Evolutionary conservation across 2,797 vertebrate species (phyloP), one percentile per base, ranked within the genome.

Genomic region (Tenualosa ilisha): DNA sequence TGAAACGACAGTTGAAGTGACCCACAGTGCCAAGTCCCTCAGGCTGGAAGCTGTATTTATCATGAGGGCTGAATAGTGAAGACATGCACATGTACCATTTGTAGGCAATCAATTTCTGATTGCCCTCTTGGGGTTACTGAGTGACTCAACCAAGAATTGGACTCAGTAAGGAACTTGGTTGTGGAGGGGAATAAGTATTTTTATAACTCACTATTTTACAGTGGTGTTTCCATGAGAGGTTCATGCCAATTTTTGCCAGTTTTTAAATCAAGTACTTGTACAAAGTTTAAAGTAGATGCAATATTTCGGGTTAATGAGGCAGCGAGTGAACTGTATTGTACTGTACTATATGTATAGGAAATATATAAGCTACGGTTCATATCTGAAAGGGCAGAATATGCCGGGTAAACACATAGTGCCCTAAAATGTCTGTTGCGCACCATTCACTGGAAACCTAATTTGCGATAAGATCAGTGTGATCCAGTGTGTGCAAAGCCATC

Each of bases 151-250:
- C 72, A 79, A 43, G 68, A 17, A 75, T 22, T 79, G 40, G 40
- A 79, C 72, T 22, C 43, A 40, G 46, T 20, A 43, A 79, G 17
- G 17, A 75, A 75, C 68, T 75, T 75, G 37, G 3, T 75, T 75
- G 65, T 68, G 68, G 40, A 43, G 15, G 15, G 68, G 40, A 20
- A 72, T 40, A 0, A 46, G 40, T 46, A 17, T 79, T 79, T 79
- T 46, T 79, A 79, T 46, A 43, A 46, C 72, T 79, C 72, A 79
- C 37, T 79, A 79, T 79, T 79, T 79, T 46, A 79, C 72, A 79
- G 72, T 79, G 37, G 37, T 79, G 72, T 43, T 79, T 79, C 72
- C 37, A 46, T 20, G 37, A 68, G 26, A 46, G 17, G 13, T 79
- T 22, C 46, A 46, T 79, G 40, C 40, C 40, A 43, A 43, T 79